Conservation (phyloP, 2,888 invertebrate genomes). For the Plusia festucae region DNA sequence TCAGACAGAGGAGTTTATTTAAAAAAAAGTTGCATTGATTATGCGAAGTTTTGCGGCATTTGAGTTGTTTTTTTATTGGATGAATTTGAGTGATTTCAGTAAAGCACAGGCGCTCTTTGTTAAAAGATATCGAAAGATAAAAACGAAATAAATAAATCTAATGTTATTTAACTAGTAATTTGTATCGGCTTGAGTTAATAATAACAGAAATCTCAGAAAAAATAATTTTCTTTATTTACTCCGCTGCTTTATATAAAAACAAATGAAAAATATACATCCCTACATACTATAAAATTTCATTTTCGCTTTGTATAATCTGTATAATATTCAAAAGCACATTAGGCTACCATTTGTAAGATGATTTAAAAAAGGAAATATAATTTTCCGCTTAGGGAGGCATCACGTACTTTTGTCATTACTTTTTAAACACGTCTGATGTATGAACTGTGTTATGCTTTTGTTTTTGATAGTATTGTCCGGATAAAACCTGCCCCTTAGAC, state of each 20-base stretch:
- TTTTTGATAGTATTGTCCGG: background rate
- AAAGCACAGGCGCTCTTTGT: too few species aligned
- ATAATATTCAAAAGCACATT: constrained; percentile 32
- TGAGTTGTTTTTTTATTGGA: too few species aligned
- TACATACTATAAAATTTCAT: constrained; percentile 9
- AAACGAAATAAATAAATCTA: too few species aligned
- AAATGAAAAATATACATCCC: background rate
- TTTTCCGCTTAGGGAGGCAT: background rate
- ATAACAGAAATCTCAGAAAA: too few species aligned
- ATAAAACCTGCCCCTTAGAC: too few species aligned
- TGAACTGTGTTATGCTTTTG: background rate
- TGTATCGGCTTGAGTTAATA: too few species aligned
- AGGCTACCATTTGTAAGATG: constrained; percentile 14
- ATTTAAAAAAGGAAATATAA: constrained; percentile 13
- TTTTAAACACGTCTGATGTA: background rate
- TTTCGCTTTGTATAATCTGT: constrained; percentile 12
- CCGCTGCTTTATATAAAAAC: too few species aligned
- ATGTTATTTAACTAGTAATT: too few species aligned
- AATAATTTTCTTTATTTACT: too few species aligned
- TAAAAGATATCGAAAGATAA: too few species aligned
- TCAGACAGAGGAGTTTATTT: background rate
- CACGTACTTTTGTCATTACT: background rate
- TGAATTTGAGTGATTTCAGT: too few species aligned
- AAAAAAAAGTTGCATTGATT: background rate
- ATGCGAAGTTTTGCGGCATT: background rate